These are phyloP conservation scores for Saguinus oedipus DNA, from an alignment of 2,797 vertebrate species.

Conservation along the genomic window DNA sequence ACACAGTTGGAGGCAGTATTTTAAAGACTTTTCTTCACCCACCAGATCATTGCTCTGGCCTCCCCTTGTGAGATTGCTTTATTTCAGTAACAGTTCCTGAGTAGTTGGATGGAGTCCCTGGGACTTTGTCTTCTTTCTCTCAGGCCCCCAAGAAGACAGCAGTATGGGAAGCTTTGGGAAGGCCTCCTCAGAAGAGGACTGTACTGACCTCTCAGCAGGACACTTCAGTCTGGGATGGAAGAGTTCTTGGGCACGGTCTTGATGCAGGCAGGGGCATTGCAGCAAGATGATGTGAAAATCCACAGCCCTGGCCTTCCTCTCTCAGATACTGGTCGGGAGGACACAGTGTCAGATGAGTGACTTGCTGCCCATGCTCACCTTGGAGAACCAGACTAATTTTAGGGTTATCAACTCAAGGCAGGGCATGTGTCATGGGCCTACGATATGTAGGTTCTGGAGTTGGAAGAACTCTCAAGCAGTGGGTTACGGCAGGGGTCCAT, in stretches of 20 bases:
- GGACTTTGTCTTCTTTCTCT: background rate
- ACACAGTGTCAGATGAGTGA: background rate
- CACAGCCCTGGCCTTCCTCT: background rate
- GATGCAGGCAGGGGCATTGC: background rate
- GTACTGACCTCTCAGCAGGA: background rate
- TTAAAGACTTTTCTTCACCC: background rate
- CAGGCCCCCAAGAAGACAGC: background rate
- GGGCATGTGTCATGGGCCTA: background rate
- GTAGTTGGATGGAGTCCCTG: background rate
- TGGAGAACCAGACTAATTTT: background rate
- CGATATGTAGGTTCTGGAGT: background rate
- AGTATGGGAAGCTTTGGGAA: background rate
- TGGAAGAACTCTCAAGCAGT: background rate
- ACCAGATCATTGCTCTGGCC: background rate
- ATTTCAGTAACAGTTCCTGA: background rate
- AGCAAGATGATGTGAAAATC: background rate
- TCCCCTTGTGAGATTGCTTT: background rate
- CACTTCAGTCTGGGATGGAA: too few relatives aligned
- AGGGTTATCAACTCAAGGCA: background rate
- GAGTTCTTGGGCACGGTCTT: background rate
- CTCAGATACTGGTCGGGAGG: rapidly evolving
- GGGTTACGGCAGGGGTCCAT: background rate
- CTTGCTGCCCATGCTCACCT: background rate
- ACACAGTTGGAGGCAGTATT: background rate
- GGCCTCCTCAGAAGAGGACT: background rate